phyloP scores from a whole-genome alignment of 2,113 vertebrate species.

The Bombycilla garrulus region DNA sequence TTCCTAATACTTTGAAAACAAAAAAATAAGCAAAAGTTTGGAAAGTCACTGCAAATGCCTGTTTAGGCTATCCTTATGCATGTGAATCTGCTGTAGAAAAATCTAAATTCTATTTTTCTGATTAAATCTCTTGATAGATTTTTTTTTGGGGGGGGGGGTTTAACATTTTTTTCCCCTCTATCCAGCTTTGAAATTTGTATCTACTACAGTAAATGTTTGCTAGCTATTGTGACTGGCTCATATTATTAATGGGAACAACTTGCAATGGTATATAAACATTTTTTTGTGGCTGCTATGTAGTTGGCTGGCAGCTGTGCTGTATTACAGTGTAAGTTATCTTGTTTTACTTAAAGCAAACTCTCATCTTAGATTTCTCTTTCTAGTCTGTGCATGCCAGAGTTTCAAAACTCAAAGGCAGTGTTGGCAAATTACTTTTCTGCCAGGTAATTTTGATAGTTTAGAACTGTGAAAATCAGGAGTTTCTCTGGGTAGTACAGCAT shows the following conservation, averaged over 20 bases:
- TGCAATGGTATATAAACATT: background rate
- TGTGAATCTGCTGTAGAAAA: background rate
- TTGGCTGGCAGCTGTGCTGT: background rate
- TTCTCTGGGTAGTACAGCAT: background rate
- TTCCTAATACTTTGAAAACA: background rate
- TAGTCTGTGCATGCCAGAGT: background rate
- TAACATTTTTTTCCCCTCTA: background rate
- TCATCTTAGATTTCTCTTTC: background rate
- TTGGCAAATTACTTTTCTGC: background rate
- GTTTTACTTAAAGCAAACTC: background rate
- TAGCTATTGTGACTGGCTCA: background rate
- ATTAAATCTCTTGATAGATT: background rate
- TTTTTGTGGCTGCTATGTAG: background rate
- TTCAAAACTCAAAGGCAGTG: background rate
- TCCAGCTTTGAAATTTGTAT: background rate
- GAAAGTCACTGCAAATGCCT: background rate
- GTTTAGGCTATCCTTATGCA: background rate
- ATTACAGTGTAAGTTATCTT: background rate
- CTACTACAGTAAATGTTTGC: background rate
- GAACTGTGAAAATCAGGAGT: background rate
- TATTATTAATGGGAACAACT: background rate
- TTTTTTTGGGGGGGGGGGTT: fast-evolving
- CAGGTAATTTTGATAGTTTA: background rate
- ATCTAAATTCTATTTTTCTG: background rate
- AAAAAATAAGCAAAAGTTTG: background rate